A percentile compares a stretch with the other conserved stretches of the same genome.
phyloP scores from a whole-genome alignment of 2,888 invertebrate species.

The Drosophila phalerata region DNA sequence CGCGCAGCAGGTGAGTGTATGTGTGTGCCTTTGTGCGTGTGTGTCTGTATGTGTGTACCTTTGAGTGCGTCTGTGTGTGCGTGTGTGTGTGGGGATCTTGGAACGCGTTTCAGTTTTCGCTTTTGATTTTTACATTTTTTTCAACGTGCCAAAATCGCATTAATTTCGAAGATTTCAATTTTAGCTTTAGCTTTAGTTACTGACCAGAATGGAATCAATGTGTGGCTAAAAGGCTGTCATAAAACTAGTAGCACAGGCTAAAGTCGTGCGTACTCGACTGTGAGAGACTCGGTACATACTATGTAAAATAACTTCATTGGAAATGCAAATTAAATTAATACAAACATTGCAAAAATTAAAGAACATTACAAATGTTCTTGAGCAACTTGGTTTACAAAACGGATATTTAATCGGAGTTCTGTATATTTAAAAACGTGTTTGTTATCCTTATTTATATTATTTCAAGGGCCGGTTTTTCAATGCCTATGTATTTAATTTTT shows the following conservation, averaged over 20 bases:
- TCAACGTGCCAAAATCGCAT: slow-evolving; percentile 73
- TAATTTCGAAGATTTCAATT: slow-evolving; percentile 57
- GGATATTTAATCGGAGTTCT: too few relatives aligned
- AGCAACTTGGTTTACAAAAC: too few relatives aligned
- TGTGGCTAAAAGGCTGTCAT: slow-evolving; percentile 34
- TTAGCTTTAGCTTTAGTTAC: slow-evolving; percentile 37
- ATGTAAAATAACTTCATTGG: not conserved
- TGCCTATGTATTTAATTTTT: too few relatives aligned
- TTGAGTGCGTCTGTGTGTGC: not conserved
- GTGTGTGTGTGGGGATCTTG: slow-evolving; percentile 42
- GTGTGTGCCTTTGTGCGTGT: not conserved
- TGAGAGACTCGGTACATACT: too few relatives aligned
- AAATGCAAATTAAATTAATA: too few relatives aligned
- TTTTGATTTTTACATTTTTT: slow-evolving; percentile 19
- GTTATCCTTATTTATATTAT: too few relatives aligned
- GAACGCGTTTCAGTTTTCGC: slow-evolving; percentile 66
- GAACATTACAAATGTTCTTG: too few relatives aligned
- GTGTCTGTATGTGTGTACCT: slow-evolving; percentile 9
- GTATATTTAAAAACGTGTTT: too few relatives aligned
- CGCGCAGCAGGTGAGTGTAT: slow-evolving; percentile 13
- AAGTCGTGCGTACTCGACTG: not conserved
- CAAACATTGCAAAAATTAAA: not conserved
- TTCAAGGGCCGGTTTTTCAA: too few relatives aligned
- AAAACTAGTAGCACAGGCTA: slow-evolving; percentile 7
- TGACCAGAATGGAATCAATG: slow-evolving; percentile 46